A percentile compares a stretch with the other conserved stretches of the same genome.
Evolutionary conservation across 2,888 invertebrate genomes (phyloP).

Genomic region (Chorisops tibialis): DNA sequence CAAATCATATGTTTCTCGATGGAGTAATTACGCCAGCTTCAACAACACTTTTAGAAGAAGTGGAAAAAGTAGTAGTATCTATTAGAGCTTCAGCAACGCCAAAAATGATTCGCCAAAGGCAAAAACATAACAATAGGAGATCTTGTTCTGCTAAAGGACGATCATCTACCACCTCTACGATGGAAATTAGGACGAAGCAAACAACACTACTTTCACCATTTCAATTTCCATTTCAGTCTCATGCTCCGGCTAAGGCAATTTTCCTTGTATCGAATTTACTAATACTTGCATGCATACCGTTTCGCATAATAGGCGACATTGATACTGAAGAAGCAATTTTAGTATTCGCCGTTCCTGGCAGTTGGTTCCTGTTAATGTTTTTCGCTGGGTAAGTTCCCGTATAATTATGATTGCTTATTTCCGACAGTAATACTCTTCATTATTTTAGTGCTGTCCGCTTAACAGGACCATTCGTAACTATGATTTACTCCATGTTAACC

Average conservation of each 20-base stretch:
- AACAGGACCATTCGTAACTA: conserved; percentile 98
- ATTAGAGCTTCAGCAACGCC: too few species aligned
- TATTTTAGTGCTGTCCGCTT: conserved; percentile 77
- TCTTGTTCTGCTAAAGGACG: too few species aligned
- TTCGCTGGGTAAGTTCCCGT: conserved; percentile 81
- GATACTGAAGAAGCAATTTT: conserved; percentile 88
- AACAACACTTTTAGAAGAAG: too few species aligned
- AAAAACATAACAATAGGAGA: too few species aligned
- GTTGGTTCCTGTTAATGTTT: conserved; percentile 97
- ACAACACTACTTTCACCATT: too few species aligned
- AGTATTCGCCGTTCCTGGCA: conserved; percentile 88
- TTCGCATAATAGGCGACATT: conserved; percentile 69
- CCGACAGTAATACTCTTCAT: conserved; percentile 7
- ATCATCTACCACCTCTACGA: too few species aligned
- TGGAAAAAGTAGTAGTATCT: too few species aligned
- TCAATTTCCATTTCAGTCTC: conserved; percentile 65
- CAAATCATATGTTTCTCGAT: too few species aligned
- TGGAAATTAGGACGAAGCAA: too few species aligned
- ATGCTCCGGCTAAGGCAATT: conserved; percentile 92
- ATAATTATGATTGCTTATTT: conserved; percentile 4
- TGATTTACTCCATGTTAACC: conserved; percentile 99
- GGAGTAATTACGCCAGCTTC: too few species aligned
- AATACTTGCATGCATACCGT: conserved; percentile 86
- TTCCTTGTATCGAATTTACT: conserved; percentile 89
- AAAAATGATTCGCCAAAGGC: too few species aligned